Evolutionary conservation across 2,797 vertebrate species (phyloP), one percentile per base, ranked within the genome.

Genomic region (Sebastes flavidus): DNA sequence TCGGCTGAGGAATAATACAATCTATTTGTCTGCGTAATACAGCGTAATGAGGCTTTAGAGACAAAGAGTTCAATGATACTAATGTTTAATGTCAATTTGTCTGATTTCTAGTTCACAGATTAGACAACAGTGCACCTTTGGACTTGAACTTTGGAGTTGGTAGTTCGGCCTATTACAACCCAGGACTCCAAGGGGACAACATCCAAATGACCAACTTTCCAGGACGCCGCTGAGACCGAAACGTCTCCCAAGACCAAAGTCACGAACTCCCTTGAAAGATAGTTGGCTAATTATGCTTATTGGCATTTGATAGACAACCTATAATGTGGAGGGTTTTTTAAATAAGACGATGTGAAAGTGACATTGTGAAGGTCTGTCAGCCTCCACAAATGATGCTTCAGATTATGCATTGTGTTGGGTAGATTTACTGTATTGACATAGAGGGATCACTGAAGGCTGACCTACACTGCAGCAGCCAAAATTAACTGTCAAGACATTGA

Each of bases 61-160:
- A n/a, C 3, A 1, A 69, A 10, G 18, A 32, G 3, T 20, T 62
- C 1, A 8, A 18, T 36, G 1, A 3, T 32, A 11, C 38, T 82
- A 42, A 38, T 29, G 1, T 66, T 49, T 42, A 74, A 67, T 59
- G 4, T 42, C 49, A 6, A 61, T 8, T 65, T 72, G 6, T 84
- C 30, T 61, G 1, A 71, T 86, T 88, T 81, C 52, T 74, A 99
- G 97, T 98, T 91, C 95, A 96, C 60, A 91, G 96, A 81, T 89
- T 98, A 81, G 97, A 98, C 89, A 94, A 95, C 65, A 89, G 76
- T 1, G 96, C 96, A 20, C 93, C 95, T 27, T 76, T 96, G 36
- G 95, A 97, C 71, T 71, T 91, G 74, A 95, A 92, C 84, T 96
- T 93, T 36, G 95, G 95, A 24, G 89, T 92, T 29, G 95, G 94